Evolutionary conservation across 53 echinoderm and acorn worm species (phyloP).

Genomic region (Patiria pectinifera): DNA sequence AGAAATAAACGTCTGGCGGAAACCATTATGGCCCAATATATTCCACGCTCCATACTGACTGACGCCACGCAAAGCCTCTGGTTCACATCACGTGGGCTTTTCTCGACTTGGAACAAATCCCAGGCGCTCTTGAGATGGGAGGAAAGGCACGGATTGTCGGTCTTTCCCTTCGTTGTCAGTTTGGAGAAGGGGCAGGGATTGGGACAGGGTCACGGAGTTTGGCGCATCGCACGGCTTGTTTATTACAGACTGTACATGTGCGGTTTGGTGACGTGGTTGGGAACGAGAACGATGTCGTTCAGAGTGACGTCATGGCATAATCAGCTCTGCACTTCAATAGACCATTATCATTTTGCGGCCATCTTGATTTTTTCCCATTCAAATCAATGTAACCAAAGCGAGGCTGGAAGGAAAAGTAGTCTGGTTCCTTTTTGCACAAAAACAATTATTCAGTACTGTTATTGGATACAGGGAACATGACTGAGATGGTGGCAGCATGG

Average conservation of each 20-base stretch:
- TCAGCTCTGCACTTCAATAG: too few relatives aligned
- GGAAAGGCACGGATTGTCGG: not conserved
- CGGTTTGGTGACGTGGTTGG: not conserved
- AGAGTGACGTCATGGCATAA: too few relatives aligned
- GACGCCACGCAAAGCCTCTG: not conserved
- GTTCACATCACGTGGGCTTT: not conserved
- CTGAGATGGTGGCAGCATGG: too few relatives aligned
- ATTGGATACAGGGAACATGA: too few relatives aligned
- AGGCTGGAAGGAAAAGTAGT: too few relatives aligned
- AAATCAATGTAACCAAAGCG: too few relatives aligned
- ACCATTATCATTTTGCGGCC: too few relatives aligned
- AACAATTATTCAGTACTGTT: too few relatives aligned
- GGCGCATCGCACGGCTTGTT: not conserved
- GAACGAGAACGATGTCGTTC: too few relatives aligned
- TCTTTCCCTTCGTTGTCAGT: not conserved
- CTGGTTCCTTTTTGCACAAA: too few relatives aligned
- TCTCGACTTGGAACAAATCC: not conserved
- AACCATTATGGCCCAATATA: conserved; percentile 19
- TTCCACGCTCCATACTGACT: not conserved
- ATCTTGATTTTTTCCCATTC: too few relatives aligned
- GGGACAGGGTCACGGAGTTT: not conserved
- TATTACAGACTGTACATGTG: not conserved
- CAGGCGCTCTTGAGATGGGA: not conserved
- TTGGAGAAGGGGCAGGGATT: not conserved
- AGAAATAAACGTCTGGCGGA: not conserved